Base-by-base conservation (phyloP, 1,140 invertebrate species). In the Musca domestica region DNA sequence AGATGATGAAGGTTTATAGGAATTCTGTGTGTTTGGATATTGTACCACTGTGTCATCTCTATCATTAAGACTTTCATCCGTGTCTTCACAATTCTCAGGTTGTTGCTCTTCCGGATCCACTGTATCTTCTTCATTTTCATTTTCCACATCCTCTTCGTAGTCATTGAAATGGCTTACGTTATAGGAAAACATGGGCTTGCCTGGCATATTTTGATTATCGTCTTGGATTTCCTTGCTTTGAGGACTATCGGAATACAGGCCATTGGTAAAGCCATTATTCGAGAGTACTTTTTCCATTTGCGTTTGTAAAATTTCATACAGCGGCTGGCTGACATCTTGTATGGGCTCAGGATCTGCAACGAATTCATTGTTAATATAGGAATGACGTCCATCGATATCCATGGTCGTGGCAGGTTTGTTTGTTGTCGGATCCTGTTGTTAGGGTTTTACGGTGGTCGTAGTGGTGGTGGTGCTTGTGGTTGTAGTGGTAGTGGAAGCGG, bases 311-410 rank as follows among this genome's bases (percentile, higher is more conserved):
- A 79, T 72, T 69, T 79, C 76, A 22, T 77, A 79, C 23, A 79
- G 70, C 14, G 77, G 77, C 0, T 73, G 68, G 23, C 73, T 74
- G 47, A 74, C 72, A 20, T 75, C 75, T 15, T 76, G 73, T 7
- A 74, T 63, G 5, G 72, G 69, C 0, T 74, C 72, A 2, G 76
- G 70, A 30, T 74, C 76, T 25, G 75, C 69, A 23, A 79, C 73
- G 67, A 73, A 79, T 61, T 76, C 74, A 71, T 79, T 79, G 58
- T 79, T 79, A n/a, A 79, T 74, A 65, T 76, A 79, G 3, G 77
- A 77, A 41, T 74, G 77, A 3, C 77, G 72, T 15, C 74, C 77
- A 61, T 79, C 77, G 23, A 77, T 64, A 14, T 76, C 76, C 1
- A 76, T 71, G 2, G 76, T 73, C 7, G 1, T 14, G 12, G 22